Conservation (phyloP, 2,797 vertebrate species). For the Arremon aurantiirostris region DNA sequence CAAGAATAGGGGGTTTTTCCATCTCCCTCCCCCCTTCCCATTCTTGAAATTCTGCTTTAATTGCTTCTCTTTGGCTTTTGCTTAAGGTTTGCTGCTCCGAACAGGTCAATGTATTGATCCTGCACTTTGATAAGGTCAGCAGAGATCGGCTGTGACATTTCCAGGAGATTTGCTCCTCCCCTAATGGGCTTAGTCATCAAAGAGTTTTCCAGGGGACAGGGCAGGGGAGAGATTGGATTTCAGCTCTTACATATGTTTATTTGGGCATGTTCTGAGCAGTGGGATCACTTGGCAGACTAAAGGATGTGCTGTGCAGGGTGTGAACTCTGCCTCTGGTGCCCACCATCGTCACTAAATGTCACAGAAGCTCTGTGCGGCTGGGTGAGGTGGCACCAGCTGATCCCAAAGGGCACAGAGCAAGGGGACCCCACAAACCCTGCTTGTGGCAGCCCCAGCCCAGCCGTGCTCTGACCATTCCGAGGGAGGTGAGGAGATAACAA, state of each 20-base stretch:
- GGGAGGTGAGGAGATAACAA: neutral
- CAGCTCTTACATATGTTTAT: neutral
- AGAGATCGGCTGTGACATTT: conserved; percentile 76
- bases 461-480: neutral
- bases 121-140: conserved; percentile 79
- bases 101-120: conserved; percentile 74
- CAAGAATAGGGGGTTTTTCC: neutral
- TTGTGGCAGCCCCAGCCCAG: neutral
- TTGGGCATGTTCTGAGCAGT: neutral
- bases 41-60: conserved; percentile 65
- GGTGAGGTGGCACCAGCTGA: neutral
- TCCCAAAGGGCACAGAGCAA: neutral
- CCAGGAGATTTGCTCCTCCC: conserved; percentile 57
- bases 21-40: neutral
- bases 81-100: conserved; percentile 53
- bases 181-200: conserved; percentile 58
- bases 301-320: neutral
- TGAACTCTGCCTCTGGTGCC: fast-evolving
- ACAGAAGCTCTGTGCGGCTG: fast-evolving
- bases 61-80: conserved; percentile 66
- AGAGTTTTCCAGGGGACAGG: conserved; percentile 37
- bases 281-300: neutral
- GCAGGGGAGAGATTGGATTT: neutral
- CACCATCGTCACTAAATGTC: fast-evolving
- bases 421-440: neutral